Evolutionary conservation across 2,797 vertebrate genomes (phyloP), one percentile per base, ranked within the genome.

Genomic region (Syncerus caffer): DNA sequence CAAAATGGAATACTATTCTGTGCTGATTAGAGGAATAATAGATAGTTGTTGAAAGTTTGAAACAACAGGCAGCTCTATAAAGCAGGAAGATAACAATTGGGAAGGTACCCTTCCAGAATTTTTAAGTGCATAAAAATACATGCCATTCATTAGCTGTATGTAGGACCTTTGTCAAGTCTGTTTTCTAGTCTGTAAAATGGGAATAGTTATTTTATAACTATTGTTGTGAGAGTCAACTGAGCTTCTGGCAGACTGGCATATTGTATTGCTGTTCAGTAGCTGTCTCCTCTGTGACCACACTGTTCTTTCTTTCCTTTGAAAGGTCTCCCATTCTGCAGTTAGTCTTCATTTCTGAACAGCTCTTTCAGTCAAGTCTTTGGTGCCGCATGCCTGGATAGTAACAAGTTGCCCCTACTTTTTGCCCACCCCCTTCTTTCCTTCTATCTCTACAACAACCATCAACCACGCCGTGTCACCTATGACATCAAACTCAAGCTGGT

Each of bases 31-130:
- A 88, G 45, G 31, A 96, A 89, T 78, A 90, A 55, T 21, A 79
- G 42, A 1, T 60, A 83, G 34, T 83, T 97, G 58, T 87, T 82
- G 50, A 96, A 89, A 60, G 50, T 50, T 76, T 94, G 50, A 67
- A 86, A 86, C 14, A 86, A 79, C 4, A 57, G 27, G 29, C 23
- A 86, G n/a, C 21, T 84, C 6, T 53, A 29, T 55, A 57, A 90
- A 90, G 29, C 31, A 38, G 60, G 23, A 71, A 57, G 78, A 78
- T 60, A 85, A 85, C 47, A 64, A 47, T n/a, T 85, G 85, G 58
- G 80, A 93, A 51, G 1, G 1, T 42, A 64, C 25, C 25, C 6
- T 92, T 90, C 55, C 19, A 67, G 55, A 67, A 82, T 76, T 91
- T 95, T 96, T 85, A 42, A 57, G 27, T 96, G n/a, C 13, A 25